A percentile compares a stretch with the other conserved stretches of the same genome.
These are phyloP conservation scores for Trissolcus basalis DNA, from an alignment of 1,140 invertebrate genomes.

Conservation along the genomic window DNA sequence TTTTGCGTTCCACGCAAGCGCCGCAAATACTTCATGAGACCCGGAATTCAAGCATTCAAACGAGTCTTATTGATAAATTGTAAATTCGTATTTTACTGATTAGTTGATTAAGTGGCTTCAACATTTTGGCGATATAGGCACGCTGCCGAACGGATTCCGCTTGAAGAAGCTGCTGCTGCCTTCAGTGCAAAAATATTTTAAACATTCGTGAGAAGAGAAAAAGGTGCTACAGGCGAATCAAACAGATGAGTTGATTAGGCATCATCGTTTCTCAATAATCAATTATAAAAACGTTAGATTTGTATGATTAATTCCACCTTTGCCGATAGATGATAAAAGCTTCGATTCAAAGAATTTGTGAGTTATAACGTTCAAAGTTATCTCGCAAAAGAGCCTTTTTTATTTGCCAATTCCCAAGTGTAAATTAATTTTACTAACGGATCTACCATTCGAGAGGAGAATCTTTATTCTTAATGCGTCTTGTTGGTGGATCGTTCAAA, in stretches of 20 bases:
- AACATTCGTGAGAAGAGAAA: constrained; percentile 19
- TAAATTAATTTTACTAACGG: constrained; percentile 26
- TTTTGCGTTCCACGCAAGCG: constrained; percentile 46
- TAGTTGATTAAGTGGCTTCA: constrained; percentile 34
- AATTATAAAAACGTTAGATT: constrained; percentile 4
- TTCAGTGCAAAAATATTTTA: constrained; percentile 25
- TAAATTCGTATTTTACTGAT: constrained; percentile 40
- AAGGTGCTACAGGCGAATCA: neutral
- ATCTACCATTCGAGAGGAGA: too few species aligned
- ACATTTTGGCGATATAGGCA: constrained; percentile 40
- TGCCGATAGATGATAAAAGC: neutral
- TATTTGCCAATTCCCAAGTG: neutral
- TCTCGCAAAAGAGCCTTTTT: too few species aligned
- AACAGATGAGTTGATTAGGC: neutral
- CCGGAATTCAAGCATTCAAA: constrained; percentile 44
- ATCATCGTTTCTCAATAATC: neutral
- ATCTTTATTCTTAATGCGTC: too few species aligned
- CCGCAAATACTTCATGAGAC: constrained; percentile 28
- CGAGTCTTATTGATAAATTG: constrained; percentile 46
- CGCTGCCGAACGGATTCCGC: constrained; percentile 26
- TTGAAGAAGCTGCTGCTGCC: constrained; percentile 9
- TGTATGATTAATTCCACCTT: constrained; percentile 11
- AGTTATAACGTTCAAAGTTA: too few species aligned
- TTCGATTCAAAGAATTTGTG: neutral
- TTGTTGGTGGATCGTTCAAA: too few species aligned